phyloP scores from a whole-genome alignment of 2,888 invertebrate genomes.

The Penaeus monodon region DNA sequence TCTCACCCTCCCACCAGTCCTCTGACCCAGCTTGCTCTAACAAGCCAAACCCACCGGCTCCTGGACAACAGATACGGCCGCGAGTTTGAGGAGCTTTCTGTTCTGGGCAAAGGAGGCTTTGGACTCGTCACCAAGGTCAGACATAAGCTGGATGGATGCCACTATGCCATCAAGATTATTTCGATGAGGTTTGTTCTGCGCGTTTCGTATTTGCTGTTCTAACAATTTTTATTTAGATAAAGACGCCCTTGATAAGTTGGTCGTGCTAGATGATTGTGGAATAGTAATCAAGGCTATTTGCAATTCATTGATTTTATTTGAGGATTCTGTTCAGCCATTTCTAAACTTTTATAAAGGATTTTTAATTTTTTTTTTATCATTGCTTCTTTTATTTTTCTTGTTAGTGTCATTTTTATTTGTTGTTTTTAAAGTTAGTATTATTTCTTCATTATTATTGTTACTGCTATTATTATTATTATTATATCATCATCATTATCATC shows the following conservation, averaged over 20 bases:
- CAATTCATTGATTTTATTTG: too few relatives aligned
- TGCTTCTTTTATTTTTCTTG: too few relatives aligned
- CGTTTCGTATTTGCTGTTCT: not conserved
- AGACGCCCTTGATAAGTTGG: not conserved
- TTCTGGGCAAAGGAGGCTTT: slow-evolving; percentile 45
- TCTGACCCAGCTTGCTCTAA: not conserved
- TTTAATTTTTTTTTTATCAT: too few relatives aligned
- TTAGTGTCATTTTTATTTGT: too few relatives aligned
- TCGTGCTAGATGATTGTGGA: too few relatives aligned
- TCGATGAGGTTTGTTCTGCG: slow-evolving; percentile 5
- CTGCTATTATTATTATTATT: too few relatives aligned
- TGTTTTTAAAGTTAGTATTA: too few relatives aligned
- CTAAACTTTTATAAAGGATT: too few relatives aligned
- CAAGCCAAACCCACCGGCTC: not conserved
- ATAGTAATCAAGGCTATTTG: too few relatives aligned
- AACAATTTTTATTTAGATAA: not conserved
- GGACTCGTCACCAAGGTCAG: slow-evolving; percentile 40
- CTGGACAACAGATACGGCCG: slow-evolving; percentile 31
- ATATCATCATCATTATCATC: too few relatives aligned
- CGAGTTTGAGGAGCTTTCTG: slow-evolving; percentile 32
- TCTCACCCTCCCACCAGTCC: not conserved
- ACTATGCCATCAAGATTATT: slow-evolving; percentile 47
- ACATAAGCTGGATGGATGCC: slow-evolving; percentile 30
- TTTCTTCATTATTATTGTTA: too few relatives aligned
- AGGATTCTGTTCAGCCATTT: too few relatives aligned